Base-by-base conservation (phyloP, 2,113 vertebrate species). In the Oreochromis spilurus region DNA sequence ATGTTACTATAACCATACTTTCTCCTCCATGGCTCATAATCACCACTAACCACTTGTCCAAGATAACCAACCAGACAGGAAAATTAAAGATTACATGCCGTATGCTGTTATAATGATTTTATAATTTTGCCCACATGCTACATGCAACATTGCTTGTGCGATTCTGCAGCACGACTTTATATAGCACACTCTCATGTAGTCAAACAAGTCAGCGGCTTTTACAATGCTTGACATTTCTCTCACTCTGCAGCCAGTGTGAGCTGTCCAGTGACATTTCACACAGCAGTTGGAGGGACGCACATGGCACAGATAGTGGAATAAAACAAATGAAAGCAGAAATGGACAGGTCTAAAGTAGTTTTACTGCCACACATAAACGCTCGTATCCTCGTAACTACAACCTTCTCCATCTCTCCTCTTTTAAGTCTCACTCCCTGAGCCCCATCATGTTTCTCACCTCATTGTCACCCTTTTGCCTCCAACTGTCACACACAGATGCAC, bases 211-310 rank as follows among this genome's bases (percentile, higher is more conserved):
- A 90, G 77, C 13, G 4, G 14, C 84, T 93, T 93, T 91, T 75
- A 34, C 82, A 75, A 90, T 90, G 95, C 94, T 93, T 93, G 94
- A 95, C 95, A 94, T 95, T 96, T 94, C 84, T 89, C 79, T 92
- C 84, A 31, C 82, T 91, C 79, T 83, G 89, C 88, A 91, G 89
- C 87, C 81, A 77, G 87, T 89, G 94, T 38, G 83, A 82, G 87
- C 91, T 91, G 89, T 94, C 93, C 93, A 90, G 55, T 94, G 91
- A 94, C 93, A 92, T 95, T 94, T 96, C 83, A 88, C 91, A 92
- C 87, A 77, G 34, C 5, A 67, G 14, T 57, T 50, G 81, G 65
- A 72, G 45, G 21, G 58, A 84, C 10, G 26, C 29, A 57, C 78
- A 79, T 48, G 12, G 60, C 77, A 91, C 78, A 50, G 52, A 57